Base-by-base conservation (phyloP, 2,113 vertebrate genomes). In the Pelusios castaneus region DNA sequence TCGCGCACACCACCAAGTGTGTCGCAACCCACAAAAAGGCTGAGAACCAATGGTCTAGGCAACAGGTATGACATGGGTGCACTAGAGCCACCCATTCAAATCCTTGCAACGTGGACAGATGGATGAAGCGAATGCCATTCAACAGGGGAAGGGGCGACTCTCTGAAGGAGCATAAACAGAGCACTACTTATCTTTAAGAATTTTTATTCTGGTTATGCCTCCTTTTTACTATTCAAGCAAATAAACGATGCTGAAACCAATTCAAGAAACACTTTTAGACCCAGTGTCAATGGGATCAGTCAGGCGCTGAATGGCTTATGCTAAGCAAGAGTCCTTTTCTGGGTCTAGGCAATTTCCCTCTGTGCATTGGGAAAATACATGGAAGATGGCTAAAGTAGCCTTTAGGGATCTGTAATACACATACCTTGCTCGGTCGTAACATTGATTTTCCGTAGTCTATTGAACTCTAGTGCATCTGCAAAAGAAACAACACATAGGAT, bases 391-490 rank as follows among this genome's bases (percentile, higher is more conserved):
- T 38, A 70, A 38, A 70, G n/a, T 49, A 47, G 16, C 85, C n/a
- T 63, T 58, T 56, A 27, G 29, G 31, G 14, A 51, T 58, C 56
- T 16, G 51, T 77, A 56, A 52, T 38, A 52, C 83, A 52, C 94
- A 6, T 96, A 98, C 98, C 97, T 96, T 97, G 98, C n/a, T 93
- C 94, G 51, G 11, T 88, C 31, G 92, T 97, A 83, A 97, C 79
- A 8, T 97, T 98, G 91, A 98, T 96, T 47, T 89, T 97, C 88
- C 97, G 98, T 81, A 98, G 94, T 38, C 98, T 97, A 0, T 98
- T 97, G 58, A 98, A 98, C 81, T 96, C 97, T 54, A 45, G 93
- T 87, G 94, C 95, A 92, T 98, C 98, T 98, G 95, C 16, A 11
- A 95, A 17, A 82, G 38, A 92, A 94, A 95, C 1, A 16, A 78